Percentiles rank a stretch among this genome's conserved stretches.
Evolutionary conservation across 1,140 invertebrate species (phyloP).

Genomic region (Caerostris extrusa): DNA sequence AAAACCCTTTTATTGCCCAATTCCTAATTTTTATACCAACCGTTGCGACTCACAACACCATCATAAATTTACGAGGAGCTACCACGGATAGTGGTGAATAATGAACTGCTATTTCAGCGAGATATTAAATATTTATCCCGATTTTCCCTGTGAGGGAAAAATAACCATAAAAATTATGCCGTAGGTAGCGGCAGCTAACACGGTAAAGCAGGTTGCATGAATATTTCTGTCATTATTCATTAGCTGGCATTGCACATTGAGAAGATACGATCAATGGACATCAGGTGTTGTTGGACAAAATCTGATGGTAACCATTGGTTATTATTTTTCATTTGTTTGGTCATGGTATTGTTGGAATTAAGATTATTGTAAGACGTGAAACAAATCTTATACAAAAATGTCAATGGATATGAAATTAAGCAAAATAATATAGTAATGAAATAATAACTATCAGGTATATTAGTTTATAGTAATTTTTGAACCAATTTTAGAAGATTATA

Average conservation of each 20-base stretch:
- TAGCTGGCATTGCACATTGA: not conserved
- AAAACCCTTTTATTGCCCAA: not conserved
- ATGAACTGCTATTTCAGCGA: conserved; percentile 45
- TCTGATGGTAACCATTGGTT: not conserved
- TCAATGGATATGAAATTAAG: no score
- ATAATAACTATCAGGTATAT: no score
- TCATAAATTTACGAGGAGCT: conserved; percentile 9
- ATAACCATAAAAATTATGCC: conserved; percentile 55
- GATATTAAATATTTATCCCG: conserved; percentile 57
- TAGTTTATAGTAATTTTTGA: no score
- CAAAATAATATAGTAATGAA: no score
- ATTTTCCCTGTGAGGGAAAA: conserved; percentile 19
- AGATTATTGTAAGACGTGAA: no score
- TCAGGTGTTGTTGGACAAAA: not conserved
- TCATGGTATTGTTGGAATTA: no score
- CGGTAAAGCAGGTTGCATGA: conserved; percentile 1
- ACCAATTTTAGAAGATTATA: no score
- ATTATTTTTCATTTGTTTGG: no score
- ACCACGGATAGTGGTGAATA: conserved; percentile 24
- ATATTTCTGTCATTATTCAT: conserved; percentile 54
- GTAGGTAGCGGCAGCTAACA: not conserved
- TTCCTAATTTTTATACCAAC: conserved; percentile 1
- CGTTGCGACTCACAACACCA: not conserved
- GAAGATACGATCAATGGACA: conserved; percentile 6
- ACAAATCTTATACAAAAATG: no score